Evolutionary conservation across 1,140 invertebrate species (phyloP).

Genomic region (Philotrypesis tridentata): DNA sequence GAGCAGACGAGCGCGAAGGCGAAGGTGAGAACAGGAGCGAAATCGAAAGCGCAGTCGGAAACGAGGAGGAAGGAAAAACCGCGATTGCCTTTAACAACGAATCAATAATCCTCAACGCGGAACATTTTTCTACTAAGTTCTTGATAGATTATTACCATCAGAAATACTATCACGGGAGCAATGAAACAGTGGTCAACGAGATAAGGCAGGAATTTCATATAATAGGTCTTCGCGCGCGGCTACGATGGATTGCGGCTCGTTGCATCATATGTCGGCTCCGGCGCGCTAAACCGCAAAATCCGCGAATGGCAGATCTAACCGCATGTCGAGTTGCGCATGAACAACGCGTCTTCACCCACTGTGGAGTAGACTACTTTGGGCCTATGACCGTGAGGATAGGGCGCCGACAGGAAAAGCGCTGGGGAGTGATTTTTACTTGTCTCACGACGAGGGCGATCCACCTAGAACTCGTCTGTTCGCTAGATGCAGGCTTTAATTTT

Average conservation of each 20-base stretch:
- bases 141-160: background rate
- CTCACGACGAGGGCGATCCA: constrained; percentile 55
- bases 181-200: background rate
- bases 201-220: background rate
- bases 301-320: constrained; percentile 39
- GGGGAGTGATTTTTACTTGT: constrained; percentile 60
- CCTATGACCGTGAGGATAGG: constrained; percentile 55
- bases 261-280: constrained; percentile 25
- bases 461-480: constrained; percentile 51
- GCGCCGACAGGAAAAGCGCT: constrained; percentile 60
- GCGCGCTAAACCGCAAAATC: too few species aligned
- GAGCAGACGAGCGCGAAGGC: too few species aligned
- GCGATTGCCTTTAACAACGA: background rate
- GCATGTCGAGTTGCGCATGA: constrained; percentile 24
- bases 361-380: constrained; percentile 61
- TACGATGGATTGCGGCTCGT: background rate
- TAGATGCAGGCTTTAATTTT: constrained; percentile 55
- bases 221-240: too few species aligned
- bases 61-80: too few species aligned
- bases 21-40: too few species aligned
- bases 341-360: constrained; percentile 55
- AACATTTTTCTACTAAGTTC: background rate
- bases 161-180: background rate
- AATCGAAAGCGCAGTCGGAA: too few species aligned
- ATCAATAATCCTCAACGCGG: background rate